These are phyloP conservation scores for Podiceps cristatus DNA, from an alignment of 2,113 vertebrate species.

Conservation along the genomic window DNA sequence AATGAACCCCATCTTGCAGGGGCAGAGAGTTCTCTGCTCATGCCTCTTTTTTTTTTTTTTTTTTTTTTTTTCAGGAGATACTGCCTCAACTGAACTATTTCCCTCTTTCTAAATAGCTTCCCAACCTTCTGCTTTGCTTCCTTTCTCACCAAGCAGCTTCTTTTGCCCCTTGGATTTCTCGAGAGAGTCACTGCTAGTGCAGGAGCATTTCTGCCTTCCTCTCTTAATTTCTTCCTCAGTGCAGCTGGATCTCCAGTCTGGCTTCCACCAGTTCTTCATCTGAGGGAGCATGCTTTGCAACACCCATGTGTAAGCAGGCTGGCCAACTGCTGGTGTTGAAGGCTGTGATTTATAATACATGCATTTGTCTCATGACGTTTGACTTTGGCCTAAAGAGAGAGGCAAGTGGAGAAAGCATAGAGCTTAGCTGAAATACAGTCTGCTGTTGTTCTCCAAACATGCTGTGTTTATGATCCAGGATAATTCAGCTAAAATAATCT, in stretches of 20 bases:
- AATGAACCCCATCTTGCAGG: background rate
- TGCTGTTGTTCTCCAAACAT: background rate
- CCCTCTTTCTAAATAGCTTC: background rate
- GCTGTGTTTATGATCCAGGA: background rate
- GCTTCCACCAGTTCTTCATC: background rate
- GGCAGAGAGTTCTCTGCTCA: background rate
- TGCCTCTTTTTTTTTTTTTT: no score
- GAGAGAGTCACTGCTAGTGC: background rate
- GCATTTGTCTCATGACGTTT: background rate
- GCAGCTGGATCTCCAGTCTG: background rate
- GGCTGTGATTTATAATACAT: background rate
- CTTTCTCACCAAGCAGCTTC: background rate
- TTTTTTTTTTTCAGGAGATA: background rate
- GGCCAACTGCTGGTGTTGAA: background rate
- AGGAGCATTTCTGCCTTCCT: background rate
- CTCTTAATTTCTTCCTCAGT: background rate
- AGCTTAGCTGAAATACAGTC: background rate
- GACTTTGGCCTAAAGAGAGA: background rate
- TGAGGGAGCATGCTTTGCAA: background rate
- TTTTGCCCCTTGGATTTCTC: background rate
- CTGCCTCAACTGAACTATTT: background rate
- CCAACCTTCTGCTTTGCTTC: background rate
- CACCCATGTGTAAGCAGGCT: rapidly evolving
- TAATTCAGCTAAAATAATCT: background rate
- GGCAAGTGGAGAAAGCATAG: background rate